phyloP scores from a whole-genome alignment of 2,113 vertebrate genomes.

The Notarius quadriscutis region DNA sequence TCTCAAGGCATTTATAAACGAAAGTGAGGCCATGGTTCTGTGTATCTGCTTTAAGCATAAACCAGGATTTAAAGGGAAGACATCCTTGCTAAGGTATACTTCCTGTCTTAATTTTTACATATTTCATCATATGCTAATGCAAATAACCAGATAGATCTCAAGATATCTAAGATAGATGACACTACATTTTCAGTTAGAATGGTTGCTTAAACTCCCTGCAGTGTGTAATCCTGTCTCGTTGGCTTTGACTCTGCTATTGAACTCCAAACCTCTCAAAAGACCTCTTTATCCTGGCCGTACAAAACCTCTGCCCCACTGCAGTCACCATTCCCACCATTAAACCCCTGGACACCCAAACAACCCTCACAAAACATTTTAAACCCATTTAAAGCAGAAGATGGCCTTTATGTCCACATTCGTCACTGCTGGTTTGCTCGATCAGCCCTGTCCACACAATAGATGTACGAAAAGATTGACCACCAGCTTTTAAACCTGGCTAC shows the following conservation, averaged over 20 bases:
- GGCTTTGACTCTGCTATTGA: slow-evolving; percentile 55
- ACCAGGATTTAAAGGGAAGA: background rate
- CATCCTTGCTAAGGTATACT: background rate
- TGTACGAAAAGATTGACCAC: slow-evolving; percentile 65
- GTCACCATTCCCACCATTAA: slow-evolving; percentile 69
- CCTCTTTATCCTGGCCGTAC: slow-evolving; percentile 65
- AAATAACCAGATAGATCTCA: slow-evolving; percentile 4
- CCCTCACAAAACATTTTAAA: slow-evolving; percentile 16
- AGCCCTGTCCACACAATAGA: slow-evolving; percentile 59
- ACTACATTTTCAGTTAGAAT: slow-evolving; percentile 44
- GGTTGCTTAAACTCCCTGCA: slow-evolving; percentile 64
- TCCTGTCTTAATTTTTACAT: too few species aligned
- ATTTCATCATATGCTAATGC: background rate
- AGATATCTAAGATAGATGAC: slow-evolving; percentile 63
- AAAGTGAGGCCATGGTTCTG: too few species aligned
- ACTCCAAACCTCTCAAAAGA: slow-evolving; percentile 63
- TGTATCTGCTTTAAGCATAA: background rate
- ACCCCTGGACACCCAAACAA: slow-evolving; percentile 49
- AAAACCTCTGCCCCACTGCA: slow-evolving; percentile 65
- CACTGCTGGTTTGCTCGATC: slow-evolving; percentile 63
- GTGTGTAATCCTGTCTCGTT: slow-evolving; percentile 70
- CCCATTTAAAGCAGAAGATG: slow-evolving; percentile 59
- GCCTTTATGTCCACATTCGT: slow-evolving; percentile 69
- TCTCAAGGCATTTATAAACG: too few species aligned
- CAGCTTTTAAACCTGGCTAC: slow-evolving; percentile 59